phyloP scores from a whole-genome alignment of 2,113 vertebrate genomes.

The Vireo altiloquus region DNA sequence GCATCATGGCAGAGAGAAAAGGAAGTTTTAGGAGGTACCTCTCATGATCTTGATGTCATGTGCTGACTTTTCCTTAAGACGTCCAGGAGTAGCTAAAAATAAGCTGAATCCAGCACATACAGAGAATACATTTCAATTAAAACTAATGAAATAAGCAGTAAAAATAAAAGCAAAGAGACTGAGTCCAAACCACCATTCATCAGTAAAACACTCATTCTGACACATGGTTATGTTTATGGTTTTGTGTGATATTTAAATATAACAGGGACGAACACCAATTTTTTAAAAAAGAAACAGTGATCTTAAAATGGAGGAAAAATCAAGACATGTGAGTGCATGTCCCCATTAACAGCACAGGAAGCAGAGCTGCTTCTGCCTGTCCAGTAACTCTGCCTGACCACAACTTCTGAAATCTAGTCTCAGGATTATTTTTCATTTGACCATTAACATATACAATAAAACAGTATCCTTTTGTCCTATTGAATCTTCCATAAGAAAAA shows the following conservation, averaged over 20 bases:
- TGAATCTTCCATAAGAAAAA: background rate
- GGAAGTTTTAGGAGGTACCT: background rate
- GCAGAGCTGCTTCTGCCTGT: background rate
- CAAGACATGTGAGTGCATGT: background rate
- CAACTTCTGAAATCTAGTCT: background rate
- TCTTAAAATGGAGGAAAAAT: slow-evolving; percentile 19
- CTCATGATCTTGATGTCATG: background rate
- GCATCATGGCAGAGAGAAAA: background rate
- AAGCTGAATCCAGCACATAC: background rate
- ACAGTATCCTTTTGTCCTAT: background rate
- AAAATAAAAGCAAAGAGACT: slow-evolving; percentile 40
- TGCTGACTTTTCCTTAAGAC: background rate
- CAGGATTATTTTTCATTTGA: background rate
- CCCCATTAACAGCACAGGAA: background rate
- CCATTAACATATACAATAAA: background rate
- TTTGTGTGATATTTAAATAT: slow-evolving; percentile 75
- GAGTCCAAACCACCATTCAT: slow-evolving; percentile 54
- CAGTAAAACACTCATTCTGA: slow-evolving; percentile 50
- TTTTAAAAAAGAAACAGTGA: background rate
- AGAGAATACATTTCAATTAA: background rate
- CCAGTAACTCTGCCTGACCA: background rate
- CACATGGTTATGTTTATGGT: slow-evolving; percentile 76
- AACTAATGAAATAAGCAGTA: background rate
- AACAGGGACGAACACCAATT: slow-evolving; percentile 53
- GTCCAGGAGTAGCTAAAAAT: slow-evolving; percentile 15